Percentiles rank a stretch among this genome's conserved stretches.
Evolutionary conservation across 2,113 vertebrate genomes (phyloP).

Genomic region (Platycercus adscitus): DNA sequence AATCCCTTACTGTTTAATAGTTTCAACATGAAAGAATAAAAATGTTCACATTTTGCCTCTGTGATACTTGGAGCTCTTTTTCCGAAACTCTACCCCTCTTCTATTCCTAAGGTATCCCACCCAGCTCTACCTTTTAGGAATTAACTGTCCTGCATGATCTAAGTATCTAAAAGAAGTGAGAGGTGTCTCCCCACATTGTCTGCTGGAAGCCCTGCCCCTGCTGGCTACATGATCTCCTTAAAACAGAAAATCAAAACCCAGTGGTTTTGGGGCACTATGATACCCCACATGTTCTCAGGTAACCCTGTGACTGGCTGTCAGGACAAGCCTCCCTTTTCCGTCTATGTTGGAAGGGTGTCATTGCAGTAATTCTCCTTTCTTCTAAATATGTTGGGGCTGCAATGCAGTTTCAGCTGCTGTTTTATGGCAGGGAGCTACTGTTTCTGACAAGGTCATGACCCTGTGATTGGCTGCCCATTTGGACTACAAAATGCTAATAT

Average conservation of each 20-base stretch:
- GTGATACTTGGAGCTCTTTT: neutral
- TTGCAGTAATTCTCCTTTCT: neutral
- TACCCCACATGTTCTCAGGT: neutral
- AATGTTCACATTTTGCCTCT: neutral
- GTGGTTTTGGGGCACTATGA: accelerated
- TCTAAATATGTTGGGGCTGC: neutral
- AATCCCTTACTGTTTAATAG: neutral
- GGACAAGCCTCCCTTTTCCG: neutral
- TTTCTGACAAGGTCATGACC: neutral
- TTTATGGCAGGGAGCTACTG: neutral
- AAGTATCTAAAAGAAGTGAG: neutral
- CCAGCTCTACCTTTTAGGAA: neutral
- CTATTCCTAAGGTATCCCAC: neutral
- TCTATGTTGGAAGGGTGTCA: neutral
- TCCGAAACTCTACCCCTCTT: neutral
- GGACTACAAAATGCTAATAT: neutral
- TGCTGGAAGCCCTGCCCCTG: neutral
- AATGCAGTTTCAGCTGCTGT: neutral
- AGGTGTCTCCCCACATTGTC: too few species aligned
- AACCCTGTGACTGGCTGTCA: neutral
- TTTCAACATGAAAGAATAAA: neutral
- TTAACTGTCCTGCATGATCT: neutral
- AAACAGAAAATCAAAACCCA: too few species aligned
- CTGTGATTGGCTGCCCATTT: neutral
- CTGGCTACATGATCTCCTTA: neutral